Base-by-base conservation (phyloP, 2,888 invertebrate species). In the Torymus aiolomorphi region DNA sequence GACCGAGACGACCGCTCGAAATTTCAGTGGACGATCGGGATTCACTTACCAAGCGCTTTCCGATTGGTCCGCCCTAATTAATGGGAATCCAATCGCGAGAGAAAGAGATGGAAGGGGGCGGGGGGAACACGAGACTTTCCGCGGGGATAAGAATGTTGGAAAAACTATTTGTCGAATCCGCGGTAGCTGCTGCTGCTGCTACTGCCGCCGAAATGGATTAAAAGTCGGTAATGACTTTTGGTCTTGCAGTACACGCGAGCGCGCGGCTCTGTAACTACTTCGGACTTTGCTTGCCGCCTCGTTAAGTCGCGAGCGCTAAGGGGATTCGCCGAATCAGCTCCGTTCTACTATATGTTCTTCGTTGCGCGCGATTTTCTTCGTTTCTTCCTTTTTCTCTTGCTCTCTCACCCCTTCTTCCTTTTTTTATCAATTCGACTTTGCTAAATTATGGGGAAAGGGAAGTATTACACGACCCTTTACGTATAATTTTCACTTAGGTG, bases 11-110 rank as follows among this genome's bases (percentile, higher is more conserved):
- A 3, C 2, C 24, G 31, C 31, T 31, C 31, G 31, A 31, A 31
- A 31, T 31, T 31, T 31, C 31, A 31, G 31, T 5, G 31, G 13
- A 16, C 69, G 14, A 69, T 63, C 72, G 76, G 24, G 70, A 57
- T 79, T 74, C 70, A 62, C 59, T 70, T 74, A 69, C 13, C 72
- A 42, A 67, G 56, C 56, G 59, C 24, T 61, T 59, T 65, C 59
- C 71, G 16, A 67, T 73, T 73, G 67, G 69, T 67, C 51, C 51
- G 67, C 16, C 52, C 31, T 79, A 79, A 79, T 75, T 79, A 75
- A 70, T 59, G 70, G 59, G 63, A 70, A 65, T 70, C 59, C 54
- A 52, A 70, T 75, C 57, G 31, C 56, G 16, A 13, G 14, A n/a
- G 4, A 16, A 52, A 10, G 42, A 54, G 13, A 18, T 1, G 0